phyloP scores from a whole-genome alignment of 2,113 vertebrate genomes.

The Cheilinus undulatus region DNA sequence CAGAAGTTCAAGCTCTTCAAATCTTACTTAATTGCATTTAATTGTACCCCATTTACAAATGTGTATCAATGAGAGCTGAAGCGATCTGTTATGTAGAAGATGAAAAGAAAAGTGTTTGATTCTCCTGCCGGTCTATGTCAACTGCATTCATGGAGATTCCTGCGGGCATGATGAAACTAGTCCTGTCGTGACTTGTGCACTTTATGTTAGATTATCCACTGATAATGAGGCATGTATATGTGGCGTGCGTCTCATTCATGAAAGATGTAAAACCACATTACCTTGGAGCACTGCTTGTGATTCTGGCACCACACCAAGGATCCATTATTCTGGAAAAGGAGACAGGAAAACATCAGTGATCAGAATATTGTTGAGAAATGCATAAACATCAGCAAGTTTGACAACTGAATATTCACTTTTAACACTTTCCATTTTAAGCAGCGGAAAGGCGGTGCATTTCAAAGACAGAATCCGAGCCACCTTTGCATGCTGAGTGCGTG shows the following conservation, averaged over 20 bases:
- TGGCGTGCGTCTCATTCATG: slow-evolving; percentile 57
- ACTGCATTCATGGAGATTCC: slow-evolving; percentile 42
- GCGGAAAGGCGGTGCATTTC: slow-evolving; percentile 27
- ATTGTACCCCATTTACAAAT: slow-evolving; percentile 35
- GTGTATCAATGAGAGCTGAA: slow-evolving; percentile 25
- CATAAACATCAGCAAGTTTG: slow-evolving; percentile 35
- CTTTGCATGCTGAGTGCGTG: slow-evolving; percentile 20
- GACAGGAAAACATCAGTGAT: slow-evolving; percentile 59
- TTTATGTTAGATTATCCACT: slow-evolving; percentile 63
- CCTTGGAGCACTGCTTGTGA: slow-evolving; percentile 98
- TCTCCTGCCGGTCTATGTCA: slow-evolving; percentile 28
- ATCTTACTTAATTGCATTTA: slow-evolving; percentile 17
- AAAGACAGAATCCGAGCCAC: slow-evolving; percentile 26
- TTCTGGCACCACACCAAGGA: slow-evolving; percentile 97
- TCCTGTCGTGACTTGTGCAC: slow-evolving; percentile 62
- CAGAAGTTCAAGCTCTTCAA: slow-evolving; percentile 9
- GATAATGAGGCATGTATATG: slow-evolving; percentile 67
- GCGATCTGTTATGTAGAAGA: neutral
- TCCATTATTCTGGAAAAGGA: slow-evolving; percentile 90
- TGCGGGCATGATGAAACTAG: slow-evolving; percentile 58
- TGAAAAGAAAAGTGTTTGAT: slow-evolving; percentile 31
- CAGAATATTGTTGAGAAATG: slow-evolving; percentile 35
- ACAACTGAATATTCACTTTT: slow-evolving; percentile 3
- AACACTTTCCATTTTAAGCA: slow-evolving; percentile 14
- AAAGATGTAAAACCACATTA: slow-evolving; percentile 75